A percentile compares a stretch with the other conserved stretches of the same genome.
These are phyloP conservation scores for Bucorvus abyssinicus DNA, from an alignment of 2,797 vertebrate genomes.

Conservation along the genomic window DNA sequence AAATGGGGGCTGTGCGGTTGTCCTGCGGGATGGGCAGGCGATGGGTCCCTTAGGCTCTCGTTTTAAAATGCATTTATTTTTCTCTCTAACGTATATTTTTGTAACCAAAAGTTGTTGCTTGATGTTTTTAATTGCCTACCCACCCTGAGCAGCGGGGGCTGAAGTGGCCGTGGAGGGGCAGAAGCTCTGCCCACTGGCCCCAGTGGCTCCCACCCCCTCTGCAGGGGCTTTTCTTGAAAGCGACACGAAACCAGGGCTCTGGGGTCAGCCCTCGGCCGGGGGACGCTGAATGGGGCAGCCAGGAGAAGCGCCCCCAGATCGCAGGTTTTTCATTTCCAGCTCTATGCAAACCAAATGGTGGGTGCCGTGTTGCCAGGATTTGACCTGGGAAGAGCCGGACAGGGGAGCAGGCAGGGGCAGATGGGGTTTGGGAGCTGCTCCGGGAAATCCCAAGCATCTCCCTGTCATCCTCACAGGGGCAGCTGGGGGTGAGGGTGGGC, in stretches of 20 bases:
- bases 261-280: neutral
- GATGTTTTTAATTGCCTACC: neutral
- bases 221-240: fast-evolving
- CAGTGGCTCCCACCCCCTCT: neutral
- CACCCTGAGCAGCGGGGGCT: neutral
- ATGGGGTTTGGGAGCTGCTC: fast-evolving
- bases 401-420: neutral
- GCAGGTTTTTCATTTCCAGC: neutral
- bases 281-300: neutral
- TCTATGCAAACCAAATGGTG: neutral
- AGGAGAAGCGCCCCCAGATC: neutral
- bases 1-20: neutral
- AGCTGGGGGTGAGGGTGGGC: fast-evolving
- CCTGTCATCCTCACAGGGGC: fast-evolving
- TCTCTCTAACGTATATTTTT: fast-evolving
- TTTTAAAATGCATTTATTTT: fast-evolving
- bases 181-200: neutral
- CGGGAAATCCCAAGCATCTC: neutral
- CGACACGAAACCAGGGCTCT: neutral
- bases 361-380: neutral
- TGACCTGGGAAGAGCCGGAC: neutral
- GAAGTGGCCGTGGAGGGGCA: fast-evolving
- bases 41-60: fast-evolving
- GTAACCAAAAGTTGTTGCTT: neutral
- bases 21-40: neutral